phyloP scores from a whole-genome alignment of 2,888 invertebrate species.

The Quadroppia sp. region DNA sequence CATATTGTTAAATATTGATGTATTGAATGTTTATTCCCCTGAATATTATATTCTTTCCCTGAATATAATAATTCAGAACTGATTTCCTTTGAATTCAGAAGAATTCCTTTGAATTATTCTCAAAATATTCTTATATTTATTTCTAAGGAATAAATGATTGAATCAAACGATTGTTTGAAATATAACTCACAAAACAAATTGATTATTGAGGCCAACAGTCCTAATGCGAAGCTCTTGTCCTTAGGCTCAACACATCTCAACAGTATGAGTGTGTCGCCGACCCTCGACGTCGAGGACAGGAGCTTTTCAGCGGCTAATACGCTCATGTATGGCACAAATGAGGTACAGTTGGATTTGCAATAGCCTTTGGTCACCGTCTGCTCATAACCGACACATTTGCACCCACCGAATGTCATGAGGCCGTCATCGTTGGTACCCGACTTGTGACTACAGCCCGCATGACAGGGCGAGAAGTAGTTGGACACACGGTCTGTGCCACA shows the following conservation, averaged over 20 bases:
- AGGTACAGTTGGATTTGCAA: slow-evolving; percentile 60
- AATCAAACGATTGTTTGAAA: not conserved
- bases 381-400: slow-evolving; percentile 27
- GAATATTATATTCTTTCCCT: no score
- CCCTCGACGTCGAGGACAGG: slow-evolving; percentile 63
- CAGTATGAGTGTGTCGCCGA: slow-evolving; percentile 62
- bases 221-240: slow-evolving; percentile 47
- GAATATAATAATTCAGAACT: no score
- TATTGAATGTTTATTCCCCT: no score
- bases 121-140: no score
- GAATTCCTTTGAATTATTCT: no score
- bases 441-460: slow-evolving; percentile 60
- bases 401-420: slow-evolving; percentile 36
- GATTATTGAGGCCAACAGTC: slow-evolving; percentile 36
- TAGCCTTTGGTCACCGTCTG: slow-evolving; percentile 52
- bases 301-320: slow-evolving; percentile 56
- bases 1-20: no score
- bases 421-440: not conserved
- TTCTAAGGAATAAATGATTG: not conserved
- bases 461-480: slow-evolving; percentile 68
- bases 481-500: slow-evolving; percentile 47
- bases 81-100: not conserved
- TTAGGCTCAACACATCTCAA: slow-evolving; percentile 46
- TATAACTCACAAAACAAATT: slow-evolving; percentile 24
- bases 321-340: slow-evolving; percentile 51